Base-by-base conservation (phyloP, 2,888 invertebrate genomes). In the Heliconius cydno region DNA sequence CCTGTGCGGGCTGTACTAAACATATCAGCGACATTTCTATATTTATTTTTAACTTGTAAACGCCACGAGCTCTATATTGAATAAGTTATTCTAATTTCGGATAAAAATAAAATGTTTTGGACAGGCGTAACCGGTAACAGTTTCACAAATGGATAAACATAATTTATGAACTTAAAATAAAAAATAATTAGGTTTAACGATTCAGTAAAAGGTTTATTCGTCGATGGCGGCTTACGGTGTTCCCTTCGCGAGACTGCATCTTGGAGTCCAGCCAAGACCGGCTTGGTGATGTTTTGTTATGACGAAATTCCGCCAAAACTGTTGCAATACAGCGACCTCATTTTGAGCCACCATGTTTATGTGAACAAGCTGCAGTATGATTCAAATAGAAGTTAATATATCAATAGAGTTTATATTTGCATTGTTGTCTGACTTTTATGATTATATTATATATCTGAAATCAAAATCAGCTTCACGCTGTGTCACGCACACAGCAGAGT, bases 291-390 rank as follows among this genome's bases (percentile, higher is more conserved):
- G 91, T 91, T 92, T 92, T 92, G 91, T 92, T 92, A 91, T 94
- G 94, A 93, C 93, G 93, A 94, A 93, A 94, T 94, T 93, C 90
- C 91, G 89, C 89, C 93, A 92, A 94, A 93, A 91, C 91, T 90
- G 92, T 92, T 94, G 92, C 94, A 92, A 90, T 90, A 88, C 85
- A 84, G 85, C 91, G 94, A 90, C 94, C 94, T 89, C 90, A 89
- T 92, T 94, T 88, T 85, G 84, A 81, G 80, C 83, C 83, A 81
- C 83, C 83, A 84, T 83, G 84, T 85, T 86, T 85, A 85, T 84
- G 83, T 81, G 83, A 82, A 81, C 83, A 81, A 84, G 82, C 83
- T 82, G 80, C 82, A 79, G 82, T 85, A 83, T 79, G 80, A 83
- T 84, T 83, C 81, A 82, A 82, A 81, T 60, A 72, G 76, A 82